A percentile compares a stretch with the other conserved stretches of the same genome.
These are phyloP conservation scores for Hyppa rectilinea DNA, from an alignment of 2,888 invertebrate genomes.

Conservation along the genomic window DNA sequence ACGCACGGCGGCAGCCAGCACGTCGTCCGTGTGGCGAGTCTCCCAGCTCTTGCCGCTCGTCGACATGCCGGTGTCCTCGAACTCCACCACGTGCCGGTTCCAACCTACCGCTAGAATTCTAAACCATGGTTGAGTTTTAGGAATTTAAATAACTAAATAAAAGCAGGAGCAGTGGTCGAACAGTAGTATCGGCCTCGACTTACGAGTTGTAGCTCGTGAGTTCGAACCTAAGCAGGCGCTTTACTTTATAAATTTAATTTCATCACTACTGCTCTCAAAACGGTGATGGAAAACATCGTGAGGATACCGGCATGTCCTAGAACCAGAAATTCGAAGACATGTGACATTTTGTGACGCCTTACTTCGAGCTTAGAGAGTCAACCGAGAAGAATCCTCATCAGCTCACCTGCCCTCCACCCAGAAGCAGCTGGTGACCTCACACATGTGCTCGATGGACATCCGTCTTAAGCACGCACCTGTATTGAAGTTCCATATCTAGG, in stretches of 20 bases:
- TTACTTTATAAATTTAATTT: too few relatives aligned
- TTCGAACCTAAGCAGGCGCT: too few relatives aligned
- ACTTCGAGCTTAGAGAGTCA: too few relatives aligned
- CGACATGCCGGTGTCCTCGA: conserved; percentile 88
- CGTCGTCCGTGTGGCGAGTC: conserved; percentile 93
- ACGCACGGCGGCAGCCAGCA: conserved; percentile 93
- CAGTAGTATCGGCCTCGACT: too few relatives aligned
- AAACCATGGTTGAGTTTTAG: neutral
- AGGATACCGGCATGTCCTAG: too few relatives aligned
- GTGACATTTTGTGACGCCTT: neutral
- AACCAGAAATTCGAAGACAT: too few relatives aligned
- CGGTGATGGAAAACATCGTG: too few relatives aligned
- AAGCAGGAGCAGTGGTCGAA: too few relatives aligned
- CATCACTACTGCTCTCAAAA: too few relatives aligned
- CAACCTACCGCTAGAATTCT: conserved; percentile 95
- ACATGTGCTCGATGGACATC: conserved; percentile 92
- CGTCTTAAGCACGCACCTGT: conserved; percentile 93
- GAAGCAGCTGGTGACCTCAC: conserved; percentile 90
- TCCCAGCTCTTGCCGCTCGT: conserved; percentile 93
- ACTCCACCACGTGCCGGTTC: conserved; percentile 94
- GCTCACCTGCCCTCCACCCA: conserved; percentile 91
- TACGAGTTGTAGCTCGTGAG: too few relatives aligned
- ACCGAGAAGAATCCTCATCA: neutral
- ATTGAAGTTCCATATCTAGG: conserved; percentile 95
- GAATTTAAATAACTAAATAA: neutral